Percentiles rank a stretch among this genome's conserved stretches.
These are phyloP conservation scores for Oncorhynchus keta DNA, from an alignment of 2,113 vertebrate genomes.

Conservation along the genomic window DNA sequence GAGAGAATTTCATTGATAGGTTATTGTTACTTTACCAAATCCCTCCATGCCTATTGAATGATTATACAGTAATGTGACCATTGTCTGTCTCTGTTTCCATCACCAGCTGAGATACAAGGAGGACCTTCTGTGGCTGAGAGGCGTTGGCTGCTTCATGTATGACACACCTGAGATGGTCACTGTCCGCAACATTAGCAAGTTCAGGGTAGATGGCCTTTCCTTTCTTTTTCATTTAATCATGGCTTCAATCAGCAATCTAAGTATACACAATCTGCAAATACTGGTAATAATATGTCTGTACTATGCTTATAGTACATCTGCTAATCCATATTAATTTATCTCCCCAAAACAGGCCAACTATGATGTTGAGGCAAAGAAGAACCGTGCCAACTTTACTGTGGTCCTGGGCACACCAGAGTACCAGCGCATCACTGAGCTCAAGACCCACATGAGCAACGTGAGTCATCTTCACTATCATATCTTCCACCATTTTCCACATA, in stretches of 20 bases:
- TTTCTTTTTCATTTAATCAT: background rate
- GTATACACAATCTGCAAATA: background rate
- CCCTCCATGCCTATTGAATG: background rate
- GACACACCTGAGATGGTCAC: slow-evolving; percentile 93
- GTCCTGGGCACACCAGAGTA: slow-evolving; percentile 95
- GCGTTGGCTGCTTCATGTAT: slow-evolving; percentile 92
- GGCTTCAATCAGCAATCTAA: too few species aligned
- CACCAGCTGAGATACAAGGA: slow-evolving; percentile 92
- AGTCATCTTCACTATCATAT: slow-evolving; percentile 41
- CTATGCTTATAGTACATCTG: background rate
- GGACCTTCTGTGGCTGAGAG: slow-evolving; percentile 88
- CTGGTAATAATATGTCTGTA: background rate
- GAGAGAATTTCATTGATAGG: background rate
- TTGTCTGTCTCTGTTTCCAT: slow-evolving; percentile 18
- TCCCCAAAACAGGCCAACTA: slow-evolving; percentile 78
- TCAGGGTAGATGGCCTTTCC: slow-evolving; percentile 75
- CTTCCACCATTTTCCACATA: background rate
- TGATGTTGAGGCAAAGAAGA: slow-evolving; percentile 87
- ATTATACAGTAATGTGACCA: background rate
- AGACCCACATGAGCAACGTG: slow-evolving; percentile 91
- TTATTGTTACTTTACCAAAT: background rate
- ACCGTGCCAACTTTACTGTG: slow-evolving; percentile 79
- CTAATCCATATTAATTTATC: background rate
- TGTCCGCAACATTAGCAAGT: slow-evolving; percentile 83
- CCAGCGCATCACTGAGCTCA: slow-evolving; percentile 87